Conservation (phyloP, 2,113 vertebrate species). For the Clinocottus analis region DNA sequence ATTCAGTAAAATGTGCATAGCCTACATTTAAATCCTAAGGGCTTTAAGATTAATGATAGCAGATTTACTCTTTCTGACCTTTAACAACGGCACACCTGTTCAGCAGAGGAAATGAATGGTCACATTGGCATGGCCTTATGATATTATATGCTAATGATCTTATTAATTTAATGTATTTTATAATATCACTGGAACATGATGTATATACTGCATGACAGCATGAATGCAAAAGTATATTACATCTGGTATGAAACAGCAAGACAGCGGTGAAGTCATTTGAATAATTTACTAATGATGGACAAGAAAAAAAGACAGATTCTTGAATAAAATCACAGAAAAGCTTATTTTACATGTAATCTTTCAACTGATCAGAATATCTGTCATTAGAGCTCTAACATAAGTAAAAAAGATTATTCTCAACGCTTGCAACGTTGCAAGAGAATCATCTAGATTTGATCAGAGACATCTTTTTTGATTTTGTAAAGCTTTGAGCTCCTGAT, state of each 20-base stretch:
- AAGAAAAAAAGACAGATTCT: background rate
- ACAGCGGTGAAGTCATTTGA: constrained; percentile 26
- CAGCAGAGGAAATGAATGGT: constrained; percentile 50
- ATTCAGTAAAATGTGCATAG: constrained; percentile 4
- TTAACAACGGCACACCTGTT: constrained; percentile 44
- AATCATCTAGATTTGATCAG: constrained; percentile 36
- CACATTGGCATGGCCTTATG: constrained; percentile 20
- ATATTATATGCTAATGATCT: constrained; percentile 8
- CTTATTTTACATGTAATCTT: constrained; percentile 21
- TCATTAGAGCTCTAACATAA: background rate
- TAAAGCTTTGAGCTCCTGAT: constrained; percentile 20
- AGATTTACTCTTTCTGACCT: constrained; percentile 34
- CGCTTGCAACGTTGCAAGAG: constrained; percentile 19
- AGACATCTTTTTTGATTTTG: constrained; percentile 1
- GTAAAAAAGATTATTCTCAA: constrained; percentile 33
- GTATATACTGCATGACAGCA: background rate
- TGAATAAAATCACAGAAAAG: constrained; percentile 6
- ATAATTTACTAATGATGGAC: constrained; percentile 26
- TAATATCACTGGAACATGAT: constrained; percentile 8
- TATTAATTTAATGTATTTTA: constrained; percentile 1
- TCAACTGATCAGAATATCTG: background rate
- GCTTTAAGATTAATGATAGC: constrained; percentile 56
- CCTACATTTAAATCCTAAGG: background rate
- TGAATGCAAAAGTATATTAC: background rate
- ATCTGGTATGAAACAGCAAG: background rate